Evolutionary conservation across 1,140 invertebrate genomes (phyloP), one percentile per base, ranked within the genome.

Genomic region (Brachystomella parvula): DNA sequence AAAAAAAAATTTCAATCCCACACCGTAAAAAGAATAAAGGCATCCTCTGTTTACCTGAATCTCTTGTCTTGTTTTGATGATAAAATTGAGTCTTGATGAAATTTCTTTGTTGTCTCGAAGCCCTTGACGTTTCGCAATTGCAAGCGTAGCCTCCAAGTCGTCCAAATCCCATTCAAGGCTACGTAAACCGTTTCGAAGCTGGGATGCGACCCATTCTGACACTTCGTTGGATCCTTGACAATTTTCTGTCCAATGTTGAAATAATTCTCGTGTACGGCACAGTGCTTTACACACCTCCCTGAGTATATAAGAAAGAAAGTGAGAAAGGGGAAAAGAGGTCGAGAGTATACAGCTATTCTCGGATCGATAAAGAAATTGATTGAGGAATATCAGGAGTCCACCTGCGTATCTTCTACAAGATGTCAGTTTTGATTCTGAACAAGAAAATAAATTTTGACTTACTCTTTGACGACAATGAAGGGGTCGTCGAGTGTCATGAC

Each of bases 31-130:
- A n/a, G n/a, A n/a, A n/a, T n/a, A n/a, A n/a, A n/a, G n/a, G n/a
- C n/a, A n/a, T n/a, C n/a, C n/a, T n/a, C n/a, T n/a, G n/a, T n/a
- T 66, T 44, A 73, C 71, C 65, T 73, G 71, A 73, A 73, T 73
- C 69, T 73, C 71, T 67, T 73, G 71, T 58, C 71, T 69, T 68
- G 71, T 73, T 60, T 73, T 73, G 65, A 73, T 73, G 47, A 73
- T 73, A 57, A 73, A 73, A 47, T 73, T 73, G 63, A 73, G 71
- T 63, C 71, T 70, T 64, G 66, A 73, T 59, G 71, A 73, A 61
- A 73, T 73, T 47, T 73, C 71, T 67, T 73, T 73, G 69, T 73
- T 73, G 49, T 73, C 71, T 47, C 71, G 60, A 59, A 73, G 71
- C 39, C 71, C 71, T 64, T 73, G 71, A 57, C 71, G 33, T 69